Evolutionary conservation across 2,113 vertebrate genomes (phyloP).

Genomic region (Campylomormyrus numenius): DNA sequence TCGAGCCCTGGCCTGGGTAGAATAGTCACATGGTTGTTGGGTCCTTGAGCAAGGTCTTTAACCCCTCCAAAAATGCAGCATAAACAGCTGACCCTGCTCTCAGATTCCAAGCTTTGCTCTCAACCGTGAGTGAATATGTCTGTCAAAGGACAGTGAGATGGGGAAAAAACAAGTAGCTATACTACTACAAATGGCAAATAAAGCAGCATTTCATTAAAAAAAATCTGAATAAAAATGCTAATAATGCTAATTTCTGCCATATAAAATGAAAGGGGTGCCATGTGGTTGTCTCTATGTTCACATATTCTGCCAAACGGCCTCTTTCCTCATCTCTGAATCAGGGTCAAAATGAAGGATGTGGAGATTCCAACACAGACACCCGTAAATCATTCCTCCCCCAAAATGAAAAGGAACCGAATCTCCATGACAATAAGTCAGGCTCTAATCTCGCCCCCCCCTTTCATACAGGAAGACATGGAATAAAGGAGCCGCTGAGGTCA

Average conservation of each 20-base stretch:
- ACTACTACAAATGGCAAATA: background rate
- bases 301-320: background rate
- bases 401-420: background rate
- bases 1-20: background rate
- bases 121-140: background rate
- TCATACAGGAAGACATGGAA: background rate
- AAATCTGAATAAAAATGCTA: background rate
- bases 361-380: background rate
- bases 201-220: background rate
- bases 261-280: background rate
- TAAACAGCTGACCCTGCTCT: background rate
- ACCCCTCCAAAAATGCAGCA: background rate
- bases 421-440: background rate
- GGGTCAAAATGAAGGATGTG: background rate
- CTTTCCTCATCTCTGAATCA: background rate
- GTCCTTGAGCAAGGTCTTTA: background rate
- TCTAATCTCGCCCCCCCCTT: background rate
- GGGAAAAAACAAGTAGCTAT: background rate
- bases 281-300: background rate
- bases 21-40: background rate
- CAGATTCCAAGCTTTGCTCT: background rate
- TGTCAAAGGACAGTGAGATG: background rate
- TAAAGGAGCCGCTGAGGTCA: background rate
- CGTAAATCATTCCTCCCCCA: background rate
- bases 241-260: background rate